phyloP scores from a whole-genome alignment of 2,888 invertebrate species.

The Petrophora chlorosata region DNA sequence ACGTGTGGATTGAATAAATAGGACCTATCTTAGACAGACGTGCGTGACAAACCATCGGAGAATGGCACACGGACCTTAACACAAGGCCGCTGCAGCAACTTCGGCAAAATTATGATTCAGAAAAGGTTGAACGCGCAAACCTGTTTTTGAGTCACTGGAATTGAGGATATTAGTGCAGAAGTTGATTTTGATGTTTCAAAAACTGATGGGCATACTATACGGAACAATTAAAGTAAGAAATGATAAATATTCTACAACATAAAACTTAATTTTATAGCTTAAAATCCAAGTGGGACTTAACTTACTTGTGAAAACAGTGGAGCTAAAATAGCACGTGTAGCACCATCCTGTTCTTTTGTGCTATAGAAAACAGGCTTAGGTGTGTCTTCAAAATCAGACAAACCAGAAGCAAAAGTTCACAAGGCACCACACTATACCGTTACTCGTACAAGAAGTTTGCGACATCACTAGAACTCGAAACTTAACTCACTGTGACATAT shows the following conservation, averaged over 20 bases:
- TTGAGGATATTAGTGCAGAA: slow-evolving; percentile 7
- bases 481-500: slow-evolving; percentile 37
- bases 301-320: slow-evolving; percentile 25
- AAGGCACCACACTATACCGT: slow-evolving; percentile 42
- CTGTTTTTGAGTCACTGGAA: slow-evolving; percentile 17
- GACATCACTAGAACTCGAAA: slow-evolving; percentile 34
- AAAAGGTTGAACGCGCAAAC: slow-evolving; percentile 23
- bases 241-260: background rate
- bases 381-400: slow-evolving; percentile 67
- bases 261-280: background rate
- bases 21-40: slow-evolving; percentile 33
- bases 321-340: slow-evolving; percentile 56
- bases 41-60: slow-evolving; percentile 64
- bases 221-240: background rate
- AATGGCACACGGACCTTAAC: slow-evolving; percentile 67
- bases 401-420: slow-evolving; percentile 55
- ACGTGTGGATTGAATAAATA: slow-evolving; percentile 15
- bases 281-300: too few relatives aligned
- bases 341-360: slow-evolving; percentile 58
- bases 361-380: slow-evolving; percentile 63
- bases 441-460: slow-evolving; percentile 38
- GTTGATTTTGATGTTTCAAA: background rate
- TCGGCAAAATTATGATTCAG: slow-evolving; percentile 37
- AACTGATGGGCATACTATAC: background rate
- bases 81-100: slow-evolving; percentile 61